Evolutionary conservation across 2,113 vertebrate species (phyloP), one percentile per base, ranked within the genome.

Genomic region (Malurus elegans): DNA sequence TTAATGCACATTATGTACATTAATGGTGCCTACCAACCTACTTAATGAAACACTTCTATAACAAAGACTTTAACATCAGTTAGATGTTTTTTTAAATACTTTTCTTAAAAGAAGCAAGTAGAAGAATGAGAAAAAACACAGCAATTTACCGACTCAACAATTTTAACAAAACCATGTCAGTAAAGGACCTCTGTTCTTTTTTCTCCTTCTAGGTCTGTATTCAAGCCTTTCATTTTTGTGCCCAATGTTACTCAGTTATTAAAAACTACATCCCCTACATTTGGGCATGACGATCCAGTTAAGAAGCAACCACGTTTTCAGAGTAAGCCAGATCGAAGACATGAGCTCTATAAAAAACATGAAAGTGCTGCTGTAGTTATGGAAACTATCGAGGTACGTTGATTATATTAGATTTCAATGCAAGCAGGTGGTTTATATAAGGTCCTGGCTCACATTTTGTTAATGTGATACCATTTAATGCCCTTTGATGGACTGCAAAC

Each of bases 201-300:
- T 86, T 96, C 40, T 95, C 79, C 74, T 97, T 93, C 78, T 93
- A 99, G 99, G 96, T 99, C 99, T 86, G 86, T 99, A 60, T 99
- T 99, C 97, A 99, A 99, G 97, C 99, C 99, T 31, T 99, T 99
- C 96, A 96, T 99, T 97, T 99, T 99, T 97, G 98, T 99, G 91
- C 96, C 98, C 11, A 93, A 98, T 88, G 95, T 98, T 53, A 97
- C 93, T 64, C 98, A 93, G 62, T 94, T 99, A 74, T 96, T 98
- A 95, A 98, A 98, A 91, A 99, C 99, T 0, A 95, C 85, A 9
- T 99, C 99, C 86, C 99, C 99, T 31, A 98, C 97, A 85, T 99
- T 98, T 93, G 99, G 99, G 42, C 78, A 81, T 31, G 98, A 99
- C 70, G 98, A 99, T 93, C 98, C 99, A 12, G 98, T 98, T 40